A percentile compares a stretch with the other conserved stretches of the same genome.
Evolutionary conservation across 2,888 invertebrate genomes (phyloP).

Genomic region (Pandemis cinnamomeana): DNA sequence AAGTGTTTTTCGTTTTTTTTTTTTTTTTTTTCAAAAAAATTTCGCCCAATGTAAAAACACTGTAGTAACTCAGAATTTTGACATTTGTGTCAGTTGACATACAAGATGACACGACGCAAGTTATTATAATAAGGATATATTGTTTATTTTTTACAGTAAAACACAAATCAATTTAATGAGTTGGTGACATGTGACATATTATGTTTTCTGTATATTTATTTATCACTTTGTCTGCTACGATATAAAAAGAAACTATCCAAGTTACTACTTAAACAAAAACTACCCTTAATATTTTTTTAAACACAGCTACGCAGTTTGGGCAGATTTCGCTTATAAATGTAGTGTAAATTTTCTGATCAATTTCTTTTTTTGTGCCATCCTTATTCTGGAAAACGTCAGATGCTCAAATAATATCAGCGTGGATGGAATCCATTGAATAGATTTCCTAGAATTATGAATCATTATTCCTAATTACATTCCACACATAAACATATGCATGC

Average conservation of each 20-base stretch:
- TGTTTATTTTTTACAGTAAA: no score
- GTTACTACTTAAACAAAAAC: no score
- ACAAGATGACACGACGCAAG: no score
- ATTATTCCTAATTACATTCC: slow-evolving; percentile 75
- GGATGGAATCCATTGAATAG: slow-evolving; percentile 55
- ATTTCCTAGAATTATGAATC: slow-evolving; percentile 67
- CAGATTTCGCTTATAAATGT: no score
- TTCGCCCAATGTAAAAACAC: no score
- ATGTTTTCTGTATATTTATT: background rate
- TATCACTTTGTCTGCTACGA: background rate
- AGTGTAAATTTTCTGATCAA: no score
- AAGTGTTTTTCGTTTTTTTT: no score
- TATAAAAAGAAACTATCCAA: background rate
- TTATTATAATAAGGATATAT: no score
- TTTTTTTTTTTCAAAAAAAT: no score
- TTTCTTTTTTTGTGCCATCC: background rate
- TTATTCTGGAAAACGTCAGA: slow-evolving; percentile 15
- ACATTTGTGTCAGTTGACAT: no score
- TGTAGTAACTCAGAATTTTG: no score
- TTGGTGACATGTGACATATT: background rate
- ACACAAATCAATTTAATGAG: no score
- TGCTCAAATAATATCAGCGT: slow-evolving; percentile 17
- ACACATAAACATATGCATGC: slow-evolving; percentile 62
- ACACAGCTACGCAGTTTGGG: background rate
- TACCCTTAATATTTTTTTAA: background rate